A percentile compares a stretch with the other conserved stretches of the same genome.
Evolutionary conservation across 1,140 invertebrate genomes (phyloP).

Genomic region (Holotrichia oblita): DNA sequence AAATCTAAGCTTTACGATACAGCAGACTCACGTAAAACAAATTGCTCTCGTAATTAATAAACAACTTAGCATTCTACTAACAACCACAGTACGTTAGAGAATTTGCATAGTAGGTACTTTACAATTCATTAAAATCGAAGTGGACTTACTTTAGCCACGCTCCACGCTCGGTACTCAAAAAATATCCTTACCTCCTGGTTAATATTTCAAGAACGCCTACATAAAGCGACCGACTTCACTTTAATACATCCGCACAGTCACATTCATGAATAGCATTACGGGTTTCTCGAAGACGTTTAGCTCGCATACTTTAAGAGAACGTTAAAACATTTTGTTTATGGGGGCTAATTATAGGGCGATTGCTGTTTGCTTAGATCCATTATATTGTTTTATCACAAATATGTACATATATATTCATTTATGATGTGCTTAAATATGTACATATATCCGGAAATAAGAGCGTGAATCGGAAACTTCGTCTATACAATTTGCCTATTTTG

Average conservation of each 20-base stretch:
- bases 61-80: conserved; percentile 14
- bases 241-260: not conserved
- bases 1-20: not conserved
- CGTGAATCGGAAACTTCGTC: no score
- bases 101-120: conserved; percentile 32
- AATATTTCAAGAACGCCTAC: conserved; percentile 34
- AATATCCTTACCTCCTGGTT: not conserved
- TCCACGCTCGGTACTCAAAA: not conserved
- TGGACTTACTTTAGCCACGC: conserved; percentile 21
- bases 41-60: conserved; percentile 26
- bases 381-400: no score
- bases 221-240: conserved; percentile 6
- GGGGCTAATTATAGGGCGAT: not conserved
- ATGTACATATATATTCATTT: no score
- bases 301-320: not conserved
- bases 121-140: conserved; percentile 33
- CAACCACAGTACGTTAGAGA: not conserved
- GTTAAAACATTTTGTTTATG: not conserved
- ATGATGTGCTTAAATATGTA: no score
- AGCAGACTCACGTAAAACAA: conserved; percentile 19
- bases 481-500: no score
- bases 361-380: not conserved
- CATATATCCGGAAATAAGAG: no score
- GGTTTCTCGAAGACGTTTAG: not conserved
- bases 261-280: conserved; percentile 26